Conservation (phyloP, 2,888 invertebrate species). For the Ptilodon capucinus region DNA sequence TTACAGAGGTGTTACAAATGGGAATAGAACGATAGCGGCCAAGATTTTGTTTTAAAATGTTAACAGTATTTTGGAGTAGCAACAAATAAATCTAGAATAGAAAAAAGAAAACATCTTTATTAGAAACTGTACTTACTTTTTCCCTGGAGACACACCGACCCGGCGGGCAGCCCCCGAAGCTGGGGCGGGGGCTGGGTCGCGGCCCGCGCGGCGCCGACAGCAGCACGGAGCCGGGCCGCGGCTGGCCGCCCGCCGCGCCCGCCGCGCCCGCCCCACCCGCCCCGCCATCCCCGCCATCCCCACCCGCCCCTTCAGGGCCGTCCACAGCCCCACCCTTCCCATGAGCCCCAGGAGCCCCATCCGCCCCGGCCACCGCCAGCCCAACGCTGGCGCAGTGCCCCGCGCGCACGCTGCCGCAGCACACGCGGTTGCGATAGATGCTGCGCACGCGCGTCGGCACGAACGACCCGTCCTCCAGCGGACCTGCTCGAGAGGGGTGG, state of each 20-base stretch:
- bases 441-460: slow-evolving; percentile 89
- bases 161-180: slow-evolving; percentile 40
- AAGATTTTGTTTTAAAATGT: too few relatives aligned
- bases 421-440: slow-evolving; percentile 95
- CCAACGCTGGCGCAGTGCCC: slow-evolving; percentile 77
- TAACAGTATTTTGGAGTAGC: too few relatives aligned
- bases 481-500: slow-evolving; percentile 81
- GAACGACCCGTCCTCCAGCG: slow-evolving; percentile 90
- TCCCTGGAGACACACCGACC: slow-evolving; percentile 33
- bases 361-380: slow-evolving; percentile 86
- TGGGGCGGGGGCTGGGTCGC: slow-evolving; percentile 19
- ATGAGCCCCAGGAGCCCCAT: slow-evolving; percentile 87
- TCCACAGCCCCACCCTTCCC: slow-evolving; percentile 83
- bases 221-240: slow-evolving; percentile 95
- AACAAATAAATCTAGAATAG: neutral
- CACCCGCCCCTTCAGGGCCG: slow-evolving; percentile 84
- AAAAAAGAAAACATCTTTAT: neutral
- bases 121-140: slow-evolving; percentile 20
- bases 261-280: slow-evolving; percentile 65
- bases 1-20: too few relatives aligned
- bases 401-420: slow-evolving; percentile 91
- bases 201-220: slow-evolving; percentile 78
- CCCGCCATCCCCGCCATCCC: slow-evolving; percentile 88
- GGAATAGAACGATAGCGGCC: too few relatives aligned
- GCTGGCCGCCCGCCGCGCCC: too few relatives aligned